A percentile compares a stretch with the other conserved stretches of the same genome.
Evolutionary conservation across 2,888 invertebrate genomes (phyloP).

Genomic region (Athripsodes cinereus): DNA sequence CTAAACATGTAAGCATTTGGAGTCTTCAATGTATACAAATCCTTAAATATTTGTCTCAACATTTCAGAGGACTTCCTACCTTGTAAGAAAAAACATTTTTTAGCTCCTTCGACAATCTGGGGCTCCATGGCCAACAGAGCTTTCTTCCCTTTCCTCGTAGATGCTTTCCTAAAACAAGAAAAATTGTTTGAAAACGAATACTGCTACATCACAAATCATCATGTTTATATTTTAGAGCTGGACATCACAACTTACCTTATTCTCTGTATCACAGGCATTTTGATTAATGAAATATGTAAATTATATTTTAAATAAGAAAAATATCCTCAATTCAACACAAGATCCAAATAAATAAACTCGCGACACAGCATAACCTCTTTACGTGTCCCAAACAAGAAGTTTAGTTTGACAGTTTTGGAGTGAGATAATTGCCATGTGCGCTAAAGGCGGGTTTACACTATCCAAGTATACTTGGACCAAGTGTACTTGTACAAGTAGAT

Average conservation of each 20-base stretch:
- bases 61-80: conserved; percentile 74
- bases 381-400: no score
- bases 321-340: no score
- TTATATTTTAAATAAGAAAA: no score
- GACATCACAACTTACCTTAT: conserved; percentile 36
- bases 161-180: conserved; percentile 67
- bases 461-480: no score
- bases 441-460: no score
- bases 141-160: conserved; percentile 82
- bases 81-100: conserved; percentile 76
- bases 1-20: conserved; percentile 71
- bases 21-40: conserved; percentile 81
- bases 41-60: conserved; percentile 69
- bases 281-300: no score
- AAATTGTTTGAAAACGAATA: background rate
- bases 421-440: no score
- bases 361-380: no score
- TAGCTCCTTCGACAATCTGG: conserved; percentile 82
- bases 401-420: no score
- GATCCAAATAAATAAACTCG: no score
- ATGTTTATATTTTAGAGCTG: background rate
- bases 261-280: conserved; percentile 40
- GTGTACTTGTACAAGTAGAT: no score
- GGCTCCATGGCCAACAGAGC: conserved; percentile 75
- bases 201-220: background rate